Percentiles rank a stretch among this genome's conserved stretches.
Evolutionary conservation across 2,797 vertebrate genomes (phyloP).

Genomic region (Zonotrichia albicollis): DNA sequence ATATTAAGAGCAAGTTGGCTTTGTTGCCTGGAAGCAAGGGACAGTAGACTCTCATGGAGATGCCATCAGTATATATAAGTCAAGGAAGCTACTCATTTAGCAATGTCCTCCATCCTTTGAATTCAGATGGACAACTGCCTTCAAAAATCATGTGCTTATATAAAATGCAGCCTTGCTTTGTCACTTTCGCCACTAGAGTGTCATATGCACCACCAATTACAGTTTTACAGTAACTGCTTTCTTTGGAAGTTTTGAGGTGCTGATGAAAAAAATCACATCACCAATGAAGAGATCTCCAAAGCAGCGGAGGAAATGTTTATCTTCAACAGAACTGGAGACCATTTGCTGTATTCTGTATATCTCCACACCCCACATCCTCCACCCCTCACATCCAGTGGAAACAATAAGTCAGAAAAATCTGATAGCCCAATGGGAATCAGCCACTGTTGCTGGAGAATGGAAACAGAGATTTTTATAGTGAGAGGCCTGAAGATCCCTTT

Average conservation of each 20-base stretch:
- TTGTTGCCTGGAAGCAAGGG: background rate
- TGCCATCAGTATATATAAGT: background rate
- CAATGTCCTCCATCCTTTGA: background rate
- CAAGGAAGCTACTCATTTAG: background rate
- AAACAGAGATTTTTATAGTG: background rate
- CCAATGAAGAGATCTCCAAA: background rate
- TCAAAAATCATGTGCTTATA: background rate
- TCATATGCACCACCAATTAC: background rate
- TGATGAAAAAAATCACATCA: background rate
- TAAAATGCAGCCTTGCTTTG: background rate
- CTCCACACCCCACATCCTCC: background rate
- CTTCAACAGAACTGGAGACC: background rate
- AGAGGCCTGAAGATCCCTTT: background rate
- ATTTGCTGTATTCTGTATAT: background rate
- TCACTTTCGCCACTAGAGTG: background rate
- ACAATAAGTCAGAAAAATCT: background rate
- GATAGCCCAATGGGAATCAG: background rate
- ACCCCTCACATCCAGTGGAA: background rate
- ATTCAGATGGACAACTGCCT: background rate
- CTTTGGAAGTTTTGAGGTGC: background rate
- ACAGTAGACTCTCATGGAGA: background rate
- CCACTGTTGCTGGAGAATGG: background rate
- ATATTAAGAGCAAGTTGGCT: background rate
- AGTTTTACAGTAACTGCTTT: background rate
- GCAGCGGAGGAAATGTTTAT: background rate